Evolutionary conservation across 2,797 vertebrate genomes (phyloP).

Genomic region (Hafferia zeledoni): DNA sequence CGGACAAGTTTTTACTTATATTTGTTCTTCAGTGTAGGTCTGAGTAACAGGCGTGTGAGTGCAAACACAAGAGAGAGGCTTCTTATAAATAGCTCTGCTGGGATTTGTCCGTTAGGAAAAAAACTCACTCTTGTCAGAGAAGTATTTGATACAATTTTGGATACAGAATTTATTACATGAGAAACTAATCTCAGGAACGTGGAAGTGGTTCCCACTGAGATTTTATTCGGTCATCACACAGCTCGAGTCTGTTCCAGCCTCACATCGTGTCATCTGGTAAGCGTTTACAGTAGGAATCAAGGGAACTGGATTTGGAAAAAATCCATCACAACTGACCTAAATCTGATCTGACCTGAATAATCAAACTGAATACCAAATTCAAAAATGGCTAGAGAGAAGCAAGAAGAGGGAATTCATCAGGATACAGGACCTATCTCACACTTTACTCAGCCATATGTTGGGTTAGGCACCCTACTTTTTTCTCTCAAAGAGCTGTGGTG

Average conservation of each 20-base stretch:
- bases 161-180: slow-evolving; percentile 70
- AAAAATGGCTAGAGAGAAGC: slow-evolving; percentile 39
- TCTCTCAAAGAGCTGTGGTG: neutral
- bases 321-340: slow-evolving; percentile 66
- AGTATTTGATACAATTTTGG: slow-evolving; percentile 65
- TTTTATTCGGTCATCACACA: slow-evolving; percentile 58
- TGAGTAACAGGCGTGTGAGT: slow-evolving; percentile 22
- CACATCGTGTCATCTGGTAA: slow-evolving; percentile 57
- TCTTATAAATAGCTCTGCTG: slow-evolving; percentile 57
- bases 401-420: neutral
- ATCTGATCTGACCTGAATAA: slow-evolving; percentile 69
- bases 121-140: slow-evolving; percentile 53
- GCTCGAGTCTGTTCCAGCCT: slow-evolving; percentile 42
- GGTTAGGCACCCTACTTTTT: neutral
- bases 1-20: neutral
- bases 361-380: slow-evolving; percentile 35
- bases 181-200: slow-evolving; percentile 67
- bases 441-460: neutral
- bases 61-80: slow-evolving; percentile 31
- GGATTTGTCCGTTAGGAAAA: slow-evolving; percentile 40
- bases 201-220: slow-evolving; percentile 66
- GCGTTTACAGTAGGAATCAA: slow-evolving; percentile 53
- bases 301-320: slow-evolving; percentile 59
- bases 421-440: neutral
- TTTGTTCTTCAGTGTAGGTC: slow-evolving; percentile 58